Conservation (phyloP, 2,888 invertebrate species). For the Mongoloraphidia duomilia region DNA sequence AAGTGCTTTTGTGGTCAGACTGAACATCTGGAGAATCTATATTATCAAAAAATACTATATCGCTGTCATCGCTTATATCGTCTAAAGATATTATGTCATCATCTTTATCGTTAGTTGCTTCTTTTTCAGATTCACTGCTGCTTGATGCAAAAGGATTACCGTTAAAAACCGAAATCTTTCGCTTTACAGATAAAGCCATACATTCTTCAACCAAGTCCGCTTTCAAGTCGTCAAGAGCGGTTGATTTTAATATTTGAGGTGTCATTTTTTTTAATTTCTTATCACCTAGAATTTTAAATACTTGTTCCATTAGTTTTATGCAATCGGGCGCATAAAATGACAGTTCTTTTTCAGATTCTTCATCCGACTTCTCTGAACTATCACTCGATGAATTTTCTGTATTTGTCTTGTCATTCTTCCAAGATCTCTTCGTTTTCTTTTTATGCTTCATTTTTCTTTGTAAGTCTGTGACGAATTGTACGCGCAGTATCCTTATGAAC, state of each 20-base stretch:
- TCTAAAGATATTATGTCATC: conserved; percentile 4
- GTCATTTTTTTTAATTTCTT: conserved; percentile 29
- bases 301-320: conserved; percentile 29
- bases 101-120: background rate
- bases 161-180: conserved; percentile 27
- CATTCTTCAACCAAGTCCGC: conserved; percentile 30
- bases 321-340: conserved; percentile 26
- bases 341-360: conserved; percentile 26
- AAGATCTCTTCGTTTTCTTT: conserved; percentile 4
- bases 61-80: conserved; percentile 5
- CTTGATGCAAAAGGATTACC: conserved; percentile 19
- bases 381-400: conserved; percentile 19
- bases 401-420: conserved; percentile 3
- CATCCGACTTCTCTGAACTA: conserved; percentile 11
- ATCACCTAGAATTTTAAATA: conserved; percentile 27
- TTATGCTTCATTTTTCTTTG: conserved; percentile 2
- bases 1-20: background rate
- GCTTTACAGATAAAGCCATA: conserved; percentile 29
- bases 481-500: too few relatives aligned
- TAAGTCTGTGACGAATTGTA: background rate
- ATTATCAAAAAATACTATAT: conserved; percentile 2
- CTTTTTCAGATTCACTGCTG: background rate
- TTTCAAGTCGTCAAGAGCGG: conserved; percentile 25
- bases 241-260: conserved; percentile 18
- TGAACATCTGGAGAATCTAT: background rate